Conservation (phyloP, 2,797 vertebrate genomes). For the Meriones psammophilus region DNA sequence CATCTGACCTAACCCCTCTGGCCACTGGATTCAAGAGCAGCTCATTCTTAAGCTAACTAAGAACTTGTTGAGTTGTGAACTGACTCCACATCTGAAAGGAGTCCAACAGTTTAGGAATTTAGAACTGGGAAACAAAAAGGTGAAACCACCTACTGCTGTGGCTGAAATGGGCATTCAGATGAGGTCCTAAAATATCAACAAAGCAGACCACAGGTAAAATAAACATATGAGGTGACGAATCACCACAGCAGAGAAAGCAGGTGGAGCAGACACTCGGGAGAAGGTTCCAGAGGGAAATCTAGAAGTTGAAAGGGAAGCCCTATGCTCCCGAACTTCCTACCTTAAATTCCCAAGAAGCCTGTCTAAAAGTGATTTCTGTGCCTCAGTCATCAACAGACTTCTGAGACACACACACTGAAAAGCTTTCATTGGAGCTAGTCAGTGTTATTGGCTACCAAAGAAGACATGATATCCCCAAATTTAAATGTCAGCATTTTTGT, state of each 20-base stretch:
- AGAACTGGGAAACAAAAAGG: neutral
- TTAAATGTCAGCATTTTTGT: constrained; percentile 33
- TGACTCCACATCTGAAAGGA: neutral
- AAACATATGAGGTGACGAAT: neutral
- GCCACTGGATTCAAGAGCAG: neutral
- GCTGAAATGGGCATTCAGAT: neutral
- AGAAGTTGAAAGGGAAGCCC: neutral
- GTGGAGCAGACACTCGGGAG: rapidly evolving
- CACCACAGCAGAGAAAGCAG: neutral
- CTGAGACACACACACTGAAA: neutral
- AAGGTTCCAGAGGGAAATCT: neutral
- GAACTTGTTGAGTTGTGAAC: neutral
- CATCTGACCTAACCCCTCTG: neutral
- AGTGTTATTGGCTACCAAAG: neutral
- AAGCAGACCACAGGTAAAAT: neutral
- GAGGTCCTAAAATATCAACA: neutral
- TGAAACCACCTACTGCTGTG: neutral
- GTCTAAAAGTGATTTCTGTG: neutral
- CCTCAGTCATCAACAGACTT: neutral
- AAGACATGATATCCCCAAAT: neutral
- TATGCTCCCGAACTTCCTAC: neutral
- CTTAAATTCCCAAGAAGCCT: constrained; percentile 1
- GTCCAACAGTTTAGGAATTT: neutral
- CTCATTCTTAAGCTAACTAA: neutral
- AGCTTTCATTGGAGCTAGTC: neutral